These are phyloP conservation scores for Monopterus albus DNA, from an alignment of 2,113 vertebrate genomes.

Conservation along the genomic window DNA sequence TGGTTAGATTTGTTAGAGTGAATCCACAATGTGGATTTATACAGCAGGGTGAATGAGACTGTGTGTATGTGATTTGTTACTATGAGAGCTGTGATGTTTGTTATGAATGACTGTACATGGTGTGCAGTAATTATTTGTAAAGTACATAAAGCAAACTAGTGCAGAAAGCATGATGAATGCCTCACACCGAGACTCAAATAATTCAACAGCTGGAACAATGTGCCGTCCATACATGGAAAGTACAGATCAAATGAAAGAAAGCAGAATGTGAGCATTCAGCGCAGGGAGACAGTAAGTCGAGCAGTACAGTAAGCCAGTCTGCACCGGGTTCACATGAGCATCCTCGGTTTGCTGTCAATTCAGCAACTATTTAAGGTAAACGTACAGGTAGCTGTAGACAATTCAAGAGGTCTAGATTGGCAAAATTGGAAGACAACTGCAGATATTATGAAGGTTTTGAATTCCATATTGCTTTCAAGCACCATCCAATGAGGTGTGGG, in stretches of 20 bases:
- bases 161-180: constrained; percentile 28
- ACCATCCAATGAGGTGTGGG: too few species aligned
- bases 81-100: not conserved
- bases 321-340: too few species aligned
- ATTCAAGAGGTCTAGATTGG: too few species aligned
- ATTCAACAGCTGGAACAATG: constrained; percentile 13
- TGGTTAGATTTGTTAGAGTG: constrained; percentile 14
- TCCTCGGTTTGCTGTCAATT: too few species aligned
- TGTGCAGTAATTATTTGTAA: constrained; percentile 33
- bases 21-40: not conserved
- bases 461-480: too few species aligned
- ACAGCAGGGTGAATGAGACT: not conserved
- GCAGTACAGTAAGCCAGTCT: too few species aligned
- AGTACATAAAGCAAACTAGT: constrained; percentile 1
- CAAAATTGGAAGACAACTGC: too few species aligned
- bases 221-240: not conserved
- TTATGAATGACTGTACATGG: constrained; percentile 32
- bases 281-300: too few species aligned
- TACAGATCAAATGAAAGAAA: not conserved
- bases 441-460: too few species aligned
- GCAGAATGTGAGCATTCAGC: not conserved
- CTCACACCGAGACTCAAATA: constrained; percentile 12
- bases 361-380: too few species aligned
- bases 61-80: constrained; percentile 1
- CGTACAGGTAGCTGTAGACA: too few species aligned